A percentile compares a stretch with the other conserved stretches of the same genome.
Conservation (phyloP, 2,888 invertebrate genomes). For the Pristionchus mayeri region DNA sequence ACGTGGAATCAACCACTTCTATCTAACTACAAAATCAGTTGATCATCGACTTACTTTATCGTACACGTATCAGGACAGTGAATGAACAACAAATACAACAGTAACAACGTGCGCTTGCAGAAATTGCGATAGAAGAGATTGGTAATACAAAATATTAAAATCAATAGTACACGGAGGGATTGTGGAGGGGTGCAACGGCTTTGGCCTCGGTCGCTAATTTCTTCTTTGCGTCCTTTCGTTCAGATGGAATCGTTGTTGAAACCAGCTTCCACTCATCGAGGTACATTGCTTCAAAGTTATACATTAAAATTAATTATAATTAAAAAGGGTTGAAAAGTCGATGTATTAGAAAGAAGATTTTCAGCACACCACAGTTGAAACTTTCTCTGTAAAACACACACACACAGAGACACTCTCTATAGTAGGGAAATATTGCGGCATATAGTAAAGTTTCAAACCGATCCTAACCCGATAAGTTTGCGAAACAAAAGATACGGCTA, state of each 20-base stretch:
- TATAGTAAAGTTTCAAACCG: no score
- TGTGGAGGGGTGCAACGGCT: background rate
- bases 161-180: conserved; percentile 6
- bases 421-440: no score
- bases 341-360: no score
- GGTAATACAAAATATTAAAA: background rate
- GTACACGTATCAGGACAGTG: conserved; percentile 16
- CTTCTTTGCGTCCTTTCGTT: conserved; percentile 27
- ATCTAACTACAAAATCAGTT: background rate
- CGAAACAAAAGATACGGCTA: no score
- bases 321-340: no score
- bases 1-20: conserved; percentile 14
- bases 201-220: background rate
- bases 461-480: no score
- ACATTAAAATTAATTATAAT: no score
- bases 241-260: conserved; percentile 24
- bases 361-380: no score
- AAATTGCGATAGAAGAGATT: background rate
- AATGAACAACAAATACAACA: conserved; percentile 8
- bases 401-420: no score
- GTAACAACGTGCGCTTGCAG: conserved; percentile 6
- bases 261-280: conserved; percentile 44
- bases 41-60: background rate
- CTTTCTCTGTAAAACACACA: no score
- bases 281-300: conserved; percentile 34